phyloP scores from a whole-genome alignment of 2,888 invertebrate species.

The Mesorhabditis belari region DNA sequence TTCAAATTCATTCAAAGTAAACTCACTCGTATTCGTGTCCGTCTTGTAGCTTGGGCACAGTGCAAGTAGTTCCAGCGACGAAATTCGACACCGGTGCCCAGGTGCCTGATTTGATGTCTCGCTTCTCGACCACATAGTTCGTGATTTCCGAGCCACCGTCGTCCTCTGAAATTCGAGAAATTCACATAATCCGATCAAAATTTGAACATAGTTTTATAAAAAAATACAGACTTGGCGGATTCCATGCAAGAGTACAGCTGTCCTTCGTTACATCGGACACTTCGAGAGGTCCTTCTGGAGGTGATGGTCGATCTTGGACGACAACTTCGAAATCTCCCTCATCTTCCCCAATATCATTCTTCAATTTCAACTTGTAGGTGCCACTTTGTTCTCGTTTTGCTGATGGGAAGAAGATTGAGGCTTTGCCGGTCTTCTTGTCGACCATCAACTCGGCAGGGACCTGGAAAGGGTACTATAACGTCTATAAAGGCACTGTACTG shows the following conservation, averaged over 20 bases:
- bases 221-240: too few species aligned
- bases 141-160: constrained; percentile 72
- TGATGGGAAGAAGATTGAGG: constrained; percentile 58
- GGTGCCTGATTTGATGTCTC: constrained; percentile 84
- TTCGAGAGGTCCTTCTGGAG: constrained; percentile 77
- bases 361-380: constrained; percentile 71
- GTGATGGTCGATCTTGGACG: constrained; percentile 69
- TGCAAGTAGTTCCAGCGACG: constrained; percentile 62
- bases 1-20: too few species aligned
- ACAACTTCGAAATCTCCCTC: constrained; percentile 50
- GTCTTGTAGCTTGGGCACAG: constrained; percentile 79
- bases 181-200: too few species aligned
- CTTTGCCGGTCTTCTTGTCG: constrained; percentile 54
- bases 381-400: constrained; percentile 87
- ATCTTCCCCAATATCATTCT: constrained; percentile 86
- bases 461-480: constrained; percentile 58
- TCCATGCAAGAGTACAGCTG: constrained; percentile 87
- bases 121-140: constrained; percentile 88
- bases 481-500: constrained; percentile 54
- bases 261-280: constrained; percentile 92
- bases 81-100: constrained; percentile 93
- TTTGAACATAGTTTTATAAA: too few species aligned
- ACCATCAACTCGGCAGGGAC: constrained; percentile 47
- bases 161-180: too few species aligned
- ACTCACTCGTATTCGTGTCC: constrained; percentile 94